Base-by-base conservation (phyloP, 2,888 invertebrate species). In the Habrosyne pyritoides region DNA sequence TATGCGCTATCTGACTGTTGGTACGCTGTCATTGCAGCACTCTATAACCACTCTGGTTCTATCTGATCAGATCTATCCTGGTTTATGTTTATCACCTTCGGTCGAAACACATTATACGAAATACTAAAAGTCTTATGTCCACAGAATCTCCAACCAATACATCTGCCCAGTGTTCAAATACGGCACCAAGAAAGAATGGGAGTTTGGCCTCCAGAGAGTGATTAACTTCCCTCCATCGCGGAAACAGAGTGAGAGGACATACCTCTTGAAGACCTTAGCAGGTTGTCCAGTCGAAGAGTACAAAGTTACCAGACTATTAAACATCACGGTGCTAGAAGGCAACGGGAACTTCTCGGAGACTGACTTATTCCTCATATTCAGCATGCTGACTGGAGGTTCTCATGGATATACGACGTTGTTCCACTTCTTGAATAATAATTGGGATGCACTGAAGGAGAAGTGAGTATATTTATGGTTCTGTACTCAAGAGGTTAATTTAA, bases 81-180 rank as follows among this genome's bases (percentile, higher is more conserved):
- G 10, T 1, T 28, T 28, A 8, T 53, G 48, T 7, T 21, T 47
- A 49, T 61, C n/a, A n/a, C n/a, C n/a, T n/a, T n/a, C n/a, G n/a
- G n/a, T n/a, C n/a, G n/a, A n/a, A n/a, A n/a, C n/a, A n/a, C n/a
- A n/a, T n/a, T n/a, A n/a, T n/a, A n/a, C n/a, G n/a, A n/a, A n/a
- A n/a, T n/a, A n/a, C n/a, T n/a, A n/a, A n/a, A n/a, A n/a, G n/a
- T n/a, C n/a, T 58, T 53, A 30, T 42, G 28, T 42, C 63, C 56
- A 28, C 80, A 97, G 97, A 6, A 94, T 96, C 52, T 93, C 95
- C 18, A 96, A 95, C 81, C 95, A 95, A 75, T 96, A 94, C 81
- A 94, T 97, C 61, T 97, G 97, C 61, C 96, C 97, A 0, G 96
- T 97, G 0, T 97, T 97, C 83, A 95, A 95, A 84, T 97, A 96